phyloP scores from a whole-genome alignment of 2,888 invertebrate genomes.

The Epistrophella euchroma region DNA sequence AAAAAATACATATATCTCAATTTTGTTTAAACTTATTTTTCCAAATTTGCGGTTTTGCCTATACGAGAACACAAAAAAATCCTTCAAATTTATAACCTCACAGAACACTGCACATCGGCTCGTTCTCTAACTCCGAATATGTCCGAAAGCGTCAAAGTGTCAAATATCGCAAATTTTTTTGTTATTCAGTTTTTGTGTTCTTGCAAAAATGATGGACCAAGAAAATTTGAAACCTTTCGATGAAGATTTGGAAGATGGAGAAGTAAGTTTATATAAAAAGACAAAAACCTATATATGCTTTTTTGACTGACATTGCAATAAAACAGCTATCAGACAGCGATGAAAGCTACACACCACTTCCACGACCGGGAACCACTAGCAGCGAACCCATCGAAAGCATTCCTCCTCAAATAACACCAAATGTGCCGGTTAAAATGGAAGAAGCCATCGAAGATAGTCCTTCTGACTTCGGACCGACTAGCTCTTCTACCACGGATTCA shows the following conservation, averaged over 20 bases:
- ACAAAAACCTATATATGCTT: background rate
- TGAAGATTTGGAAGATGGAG: slow-evolving; percentile 88
- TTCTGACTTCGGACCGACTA: slow-evolving; percentile 78
- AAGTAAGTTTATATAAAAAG: slow-evolving; percentile 84
- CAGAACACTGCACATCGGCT: background rate
- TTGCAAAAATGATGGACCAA: slow-evolving; percentile 84
- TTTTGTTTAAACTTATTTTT: no score
- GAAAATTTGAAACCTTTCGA: slow-evolving; percentile 86
- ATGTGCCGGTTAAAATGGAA: slow-evolving; percentile 66
- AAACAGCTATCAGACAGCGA: slow-evolving; percentile 81
- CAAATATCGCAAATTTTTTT: slow-evolving; percentile 53
- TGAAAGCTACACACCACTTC: slow-evolving; percentile 82
- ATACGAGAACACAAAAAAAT: no score
- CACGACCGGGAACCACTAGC: slow-evolving; percentile 78
- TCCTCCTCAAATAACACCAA: slow-evolving; percentile 21
- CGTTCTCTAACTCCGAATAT: background rate
- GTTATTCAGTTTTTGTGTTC: slow-evolving; percentile 9
- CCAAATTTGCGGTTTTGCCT: background rate
- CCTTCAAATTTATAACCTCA: background rate
- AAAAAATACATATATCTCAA: no score
- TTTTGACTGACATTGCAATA: slow-evolving; percentile 33
- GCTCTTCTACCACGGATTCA: slow-evolving; percentile 80
- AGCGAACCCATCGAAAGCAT: slow-evolving; percentile 63
- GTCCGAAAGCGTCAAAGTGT: slow-evolving; percentile 63
- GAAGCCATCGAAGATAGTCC: slow-evolving; percentile 78